phyloP scores from a whole-genome alignment of 2,888 invertebrate species.

The Taenaris catops region DNA sequence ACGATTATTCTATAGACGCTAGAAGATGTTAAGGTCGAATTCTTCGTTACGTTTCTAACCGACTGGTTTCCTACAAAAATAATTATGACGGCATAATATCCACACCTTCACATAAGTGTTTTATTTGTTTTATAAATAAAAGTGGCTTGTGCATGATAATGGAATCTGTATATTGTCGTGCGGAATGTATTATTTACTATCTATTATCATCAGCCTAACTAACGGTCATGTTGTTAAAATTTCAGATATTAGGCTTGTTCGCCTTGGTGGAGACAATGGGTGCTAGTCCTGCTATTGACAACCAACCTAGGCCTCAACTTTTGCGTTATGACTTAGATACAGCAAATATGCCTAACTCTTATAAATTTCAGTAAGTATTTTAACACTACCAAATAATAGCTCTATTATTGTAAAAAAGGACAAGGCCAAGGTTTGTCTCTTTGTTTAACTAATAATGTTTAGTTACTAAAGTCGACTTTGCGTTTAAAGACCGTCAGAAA shows the following conservation, averaged over 20 bases:
- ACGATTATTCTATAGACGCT: conserved; percentile 6
- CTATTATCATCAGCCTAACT: conserved; percentile 1
- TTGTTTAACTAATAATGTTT: no score
- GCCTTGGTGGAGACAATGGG: conserved; percentile 35
- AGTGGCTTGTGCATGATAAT: conserved; percentile 6
- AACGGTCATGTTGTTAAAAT: conserved; percentile 24
- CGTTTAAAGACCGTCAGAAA: no score
- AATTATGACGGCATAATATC: conserved; percentile 27
- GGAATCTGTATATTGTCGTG: neutral
- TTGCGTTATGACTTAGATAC: conserved; percentile 54
- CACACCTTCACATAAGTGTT: conserved; percentile 21
- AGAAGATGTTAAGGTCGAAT: conserved; percentile 23
- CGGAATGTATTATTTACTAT: neutral
- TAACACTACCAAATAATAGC: no score
- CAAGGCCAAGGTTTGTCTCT: no score
- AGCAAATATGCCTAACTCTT: conserved; percentile 60
- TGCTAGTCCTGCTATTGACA: conserved; percentile 41
- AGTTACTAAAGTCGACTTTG: no score
- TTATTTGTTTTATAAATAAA: conserved; percentile 13
- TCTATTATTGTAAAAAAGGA: no score
- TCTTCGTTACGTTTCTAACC: conserved; percentile 21
- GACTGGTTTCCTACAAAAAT: conserved; percentile 28
- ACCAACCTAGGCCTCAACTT: conserved; percentile 46
- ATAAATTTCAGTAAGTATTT: conserved; percentile 67
- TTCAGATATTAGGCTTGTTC: conserved; percentile 44